These are phyloP conservation scores for Chiloscyllium plagiosum DNA, from an alignment of 2,113 vertebrate genomes.

Conservation along the genomic window DNA sequence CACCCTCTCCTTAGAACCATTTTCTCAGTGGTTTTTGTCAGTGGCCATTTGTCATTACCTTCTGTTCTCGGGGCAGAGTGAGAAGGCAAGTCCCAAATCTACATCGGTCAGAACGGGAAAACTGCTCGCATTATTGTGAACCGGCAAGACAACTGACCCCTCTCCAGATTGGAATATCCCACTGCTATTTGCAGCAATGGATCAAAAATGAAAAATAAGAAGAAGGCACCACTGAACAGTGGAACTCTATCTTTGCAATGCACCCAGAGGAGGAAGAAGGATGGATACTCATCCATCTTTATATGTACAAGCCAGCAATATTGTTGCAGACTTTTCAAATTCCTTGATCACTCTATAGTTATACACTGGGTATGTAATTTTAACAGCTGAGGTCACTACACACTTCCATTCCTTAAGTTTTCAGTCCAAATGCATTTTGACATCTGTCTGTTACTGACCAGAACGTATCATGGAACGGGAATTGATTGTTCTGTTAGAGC, in stretches of 20 bases:
- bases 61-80: too few relatives aligned
- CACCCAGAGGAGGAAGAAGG: background rate
- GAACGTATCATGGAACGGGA: background rate
- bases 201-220: background rate
- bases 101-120: too few relatives aligned
- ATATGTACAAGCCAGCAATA: background rate
- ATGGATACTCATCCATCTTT: background rate
- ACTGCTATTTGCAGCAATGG: background rate
- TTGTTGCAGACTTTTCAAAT: background rate
- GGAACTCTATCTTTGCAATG: background rate
- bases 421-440: background rate
- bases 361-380: background rate
- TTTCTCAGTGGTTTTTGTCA: too few relatives aligned
- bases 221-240: background rate
- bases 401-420: background rate
- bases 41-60: too few relatives aligned
- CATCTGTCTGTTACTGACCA: background rate
- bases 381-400: background rate
- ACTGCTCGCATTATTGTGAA: too few relatives aligned
- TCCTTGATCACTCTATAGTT: background rate
- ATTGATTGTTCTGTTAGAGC: background rate
- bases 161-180: background rate
- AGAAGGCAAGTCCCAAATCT: too few relatives aligned
- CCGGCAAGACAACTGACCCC: background rate
- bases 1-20: too few relatives aligned